These are phyloP conservation scores for Erythrocebus patas DNA, from an alignment of 2,113 vertebrate genomes.

Conservation along the genomic window DNA sequence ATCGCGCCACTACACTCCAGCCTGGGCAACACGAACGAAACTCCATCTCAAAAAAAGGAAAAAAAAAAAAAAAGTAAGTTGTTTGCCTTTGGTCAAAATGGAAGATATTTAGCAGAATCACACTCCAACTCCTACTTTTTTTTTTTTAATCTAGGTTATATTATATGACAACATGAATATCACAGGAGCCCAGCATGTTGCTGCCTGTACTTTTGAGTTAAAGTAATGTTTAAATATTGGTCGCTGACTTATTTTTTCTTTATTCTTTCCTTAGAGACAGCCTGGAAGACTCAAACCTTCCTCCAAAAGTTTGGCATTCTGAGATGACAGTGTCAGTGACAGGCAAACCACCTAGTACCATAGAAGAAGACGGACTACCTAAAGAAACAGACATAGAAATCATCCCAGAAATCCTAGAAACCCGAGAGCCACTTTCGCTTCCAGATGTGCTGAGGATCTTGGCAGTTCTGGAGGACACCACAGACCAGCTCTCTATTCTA, in stretches of 20 bases:
- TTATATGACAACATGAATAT: neutral
- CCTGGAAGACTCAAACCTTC: neutral
- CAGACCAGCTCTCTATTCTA: constrained; percentile 86
- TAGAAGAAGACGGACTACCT: neutral
- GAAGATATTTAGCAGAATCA: neutral
- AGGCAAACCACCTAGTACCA: neutral
- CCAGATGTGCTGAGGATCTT: constrained; percentile 81
- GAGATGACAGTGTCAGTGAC: constrained; percentile 2
- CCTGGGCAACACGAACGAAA: no score
- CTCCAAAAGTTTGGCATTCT: neutral
- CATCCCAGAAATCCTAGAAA: constrained; percentile 58
- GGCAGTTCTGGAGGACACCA: constrained; percentile 84
- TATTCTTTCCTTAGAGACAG: neutral
- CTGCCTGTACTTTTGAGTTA: neutral
- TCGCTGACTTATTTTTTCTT: neutral
- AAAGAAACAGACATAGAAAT: neutral
- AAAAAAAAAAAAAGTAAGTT: neutral
- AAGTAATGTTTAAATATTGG: neutral
- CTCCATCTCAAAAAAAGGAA: no score
- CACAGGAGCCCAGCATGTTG: neutral
- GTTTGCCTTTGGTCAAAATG: neutral
- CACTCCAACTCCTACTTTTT: neutral
- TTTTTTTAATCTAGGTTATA: neutral
- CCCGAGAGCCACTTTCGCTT: constrained; percentile 67
- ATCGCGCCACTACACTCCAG: no score